A percentile compares a stretch with the other conserved stretches of the same genome.
Evolutionary conservation across 2,113 vertebrate genomes (phyloP).

Genomic region (Nymphicus hollandicus): DNA sequence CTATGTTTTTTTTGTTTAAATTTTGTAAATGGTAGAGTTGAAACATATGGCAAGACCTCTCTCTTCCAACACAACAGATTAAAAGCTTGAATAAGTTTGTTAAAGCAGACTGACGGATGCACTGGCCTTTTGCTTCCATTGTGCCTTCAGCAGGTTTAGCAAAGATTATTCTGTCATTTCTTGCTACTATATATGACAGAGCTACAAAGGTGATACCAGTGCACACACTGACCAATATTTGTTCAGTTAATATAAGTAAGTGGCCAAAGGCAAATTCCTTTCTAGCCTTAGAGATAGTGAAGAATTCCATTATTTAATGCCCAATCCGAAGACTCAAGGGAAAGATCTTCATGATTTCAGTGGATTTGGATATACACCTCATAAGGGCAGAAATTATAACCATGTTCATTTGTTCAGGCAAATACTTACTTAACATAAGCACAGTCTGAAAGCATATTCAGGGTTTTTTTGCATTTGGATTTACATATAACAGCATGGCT

Average conservation of each 20-base stretch:
- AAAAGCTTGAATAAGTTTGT: background rate
- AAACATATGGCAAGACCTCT: background rate
- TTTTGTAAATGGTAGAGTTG: background rate
- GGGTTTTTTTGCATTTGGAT: background rate
- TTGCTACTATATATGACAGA: background rate
- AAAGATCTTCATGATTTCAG: background rate
- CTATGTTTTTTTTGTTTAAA: background rate
- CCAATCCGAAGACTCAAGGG: background rate
- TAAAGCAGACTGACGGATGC: background rate
- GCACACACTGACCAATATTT: background rate
- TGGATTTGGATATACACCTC: background rate
- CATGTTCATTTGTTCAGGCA: background rate
- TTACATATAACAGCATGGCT: background rate
- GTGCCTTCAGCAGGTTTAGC: slow-evolving; percentile 9
- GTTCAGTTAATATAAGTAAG: background rate
- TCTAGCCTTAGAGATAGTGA: background rate
- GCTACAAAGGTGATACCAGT: background rate
- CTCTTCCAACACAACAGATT: background rate
- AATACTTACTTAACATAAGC: background rate
- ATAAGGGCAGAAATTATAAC: background rate
- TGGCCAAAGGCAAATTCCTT: background rate
- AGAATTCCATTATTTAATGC: background rate
- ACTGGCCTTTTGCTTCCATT: background rate
- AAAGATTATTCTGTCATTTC: slow-evolving; percentile 37
- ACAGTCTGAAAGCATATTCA: background rate